Evolutionary conservation across 2,113 vertebrate genomes (phyloP), one percentile per base, ranked within the genome.

Genomic region (Mionectes macconnelli): DNA sequence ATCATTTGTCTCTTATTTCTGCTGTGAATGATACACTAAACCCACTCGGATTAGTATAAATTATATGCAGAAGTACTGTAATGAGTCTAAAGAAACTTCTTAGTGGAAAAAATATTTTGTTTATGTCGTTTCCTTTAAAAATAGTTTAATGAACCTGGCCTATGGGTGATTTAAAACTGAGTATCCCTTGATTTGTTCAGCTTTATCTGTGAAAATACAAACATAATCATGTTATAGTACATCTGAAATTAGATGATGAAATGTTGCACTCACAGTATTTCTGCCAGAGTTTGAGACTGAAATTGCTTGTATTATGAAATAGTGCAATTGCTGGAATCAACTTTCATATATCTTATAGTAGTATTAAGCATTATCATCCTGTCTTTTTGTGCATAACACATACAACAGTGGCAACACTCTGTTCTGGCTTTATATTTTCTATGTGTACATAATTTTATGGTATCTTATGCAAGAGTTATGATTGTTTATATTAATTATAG

Each of bases 401-500:
- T 56, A 39, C 68, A 76, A 15, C 24, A 24, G 53, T 75, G 52
- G 56, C 75, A 88, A 57, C 74, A n/a, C 44, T 81, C 37, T 89
- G 5, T 31, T 85, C 66, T 52, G 14, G 19, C 90, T 94, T 96
- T 92, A 2, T 90, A 45, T 97, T 94, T 96, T 95, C 27, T 68
- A 70, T 50, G n/a, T 59, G 14, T 89, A 52, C n/a, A 88, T 87
- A 69, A 21, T 82, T 85, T 93, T 87, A 47, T 85, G 52, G 83
- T 78, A 77, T 76, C 35, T 80, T 94, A 40, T 64, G 72, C 47
- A 70, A 75, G 84, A 95, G 28, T 85, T 83, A 89, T 31, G 33
- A 33, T 90, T 94, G 74, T 93, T 90, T 97, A 45, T 92, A 14
- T 80, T 97, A 97, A 97, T 96, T 91, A 85, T 62, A 94, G 87